A percentile compares a stretch with the other conserved stretches of the same genome.
These are phyloP conservation scores for Sanderia malayensis DNA, from an alignment of 30 jellyfish, hydroid and myxozoan species.

Conservation along the genomic window DNA sequence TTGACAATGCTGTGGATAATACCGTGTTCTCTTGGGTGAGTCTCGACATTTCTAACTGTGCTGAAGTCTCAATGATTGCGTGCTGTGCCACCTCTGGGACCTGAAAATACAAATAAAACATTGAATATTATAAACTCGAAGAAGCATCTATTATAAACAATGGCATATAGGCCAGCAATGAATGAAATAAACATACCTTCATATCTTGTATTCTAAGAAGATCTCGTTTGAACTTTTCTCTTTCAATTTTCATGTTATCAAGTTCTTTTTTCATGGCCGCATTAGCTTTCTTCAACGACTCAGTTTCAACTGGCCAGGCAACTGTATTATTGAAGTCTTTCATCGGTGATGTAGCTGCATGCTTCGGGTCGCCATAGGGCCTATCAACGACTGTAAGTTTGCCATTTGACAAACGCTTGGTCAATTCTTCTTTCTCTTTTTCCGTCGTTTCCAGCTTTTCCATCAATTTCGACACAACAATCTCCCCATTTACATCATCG, in stretches of 20 bases:
- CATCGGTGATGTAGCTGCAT: slow-evolving; percentile 39
- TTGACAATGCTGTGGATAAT: too few species aligned
- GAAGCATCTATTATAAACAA: too few species aligned
- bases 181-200: slow-evolving; percentile 35
- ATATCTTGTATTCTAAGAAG: slow-evolving; percentile 35
- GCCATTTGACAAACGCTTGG: slow-evolving; percentile 27
- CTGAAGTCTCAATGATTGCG: slow-evolving; percentile 35
- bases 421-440: slow-evolving; percentile 51
- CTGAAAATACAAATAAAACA: too few species aligned
- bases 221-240: slow-evolving; percentile 47
- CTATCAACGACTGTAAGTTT: background rate
- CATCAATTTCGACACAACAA: slow-evolving; percentile 59
- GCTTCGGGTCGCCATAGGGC: slow-evolving; percentile 4
- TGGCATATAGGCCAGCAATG: too few species aligned
- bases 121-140: too few species aligned
- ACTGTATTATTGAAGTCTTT: slow-evolving; percentile 9
- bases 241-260: slow-evolving; percentile 47
- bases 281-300: slow-evolving; percentile 41
- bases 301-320: slow-evolving; percentile 27
- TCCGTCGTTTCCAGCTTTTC: slow-evolving; percentile 55
- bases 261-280: slow-evolving; percentile 23
- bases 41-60: slow-evolving; percentile 76
- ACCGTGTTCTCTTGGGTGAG: slow-evolving; percentile 75
- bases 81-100: slow-evolving; percentile 57
- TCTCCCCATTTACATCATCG: slow-evolving; percentile 31